These are phyloP conservation scores for Azorinus chamasolen DNA, from an alignment of 2,888 invertebrate genomes.

Conservation along the genomic window DNA sequence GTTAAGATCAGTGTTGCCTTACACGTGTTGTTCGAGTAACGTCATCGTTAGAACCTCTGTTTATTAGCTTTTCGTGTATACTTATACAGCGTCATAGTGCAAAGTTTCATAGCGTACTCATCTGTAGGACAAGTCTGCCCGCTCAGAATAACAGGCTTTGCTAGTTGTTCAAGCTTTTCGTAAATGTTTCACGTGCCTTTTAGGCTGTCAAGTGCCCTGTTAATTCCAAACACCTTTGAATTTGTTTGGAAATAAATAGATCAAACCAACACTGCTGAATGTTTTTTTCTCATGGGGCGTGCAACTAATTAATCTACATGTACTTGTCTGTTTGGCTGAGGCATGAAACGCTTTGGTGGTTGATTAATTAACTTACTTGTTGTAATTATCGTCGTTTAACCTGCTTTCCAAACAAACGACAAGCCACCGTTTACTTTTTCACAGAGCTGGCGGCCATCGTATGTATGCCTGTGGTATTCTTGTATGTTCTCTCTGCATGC, in stretches of 20 bases:
- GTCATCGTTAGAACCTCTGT: too few relatives aligned
- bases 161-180: slow-evolving; percentile 17
- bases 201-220: slow-evolving; percentile 6
- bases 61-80: too few relatives aligned
- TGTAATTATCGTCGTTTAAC: too few relatives aligned
- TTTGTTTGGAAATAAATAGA: neutral
- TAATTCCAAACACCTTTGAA: too few relatives aligned
- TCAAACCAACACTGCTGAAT: slow-evolving; percentile 35
- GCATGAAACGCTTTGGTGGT: slow-evolving; percentile 23
- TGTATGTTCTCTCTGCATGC: too few relatives aligned
- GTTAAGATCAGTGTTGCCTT: slow-evolving; percentile 13
- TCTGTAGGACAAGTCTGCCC: too few relatives aligned
- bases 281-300: slow-evolving; percentile 67
- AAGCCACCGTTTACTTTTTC: too few relatives aligned
- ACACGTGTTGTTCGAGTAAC: neutral
- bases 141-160: too few relatives aligned
- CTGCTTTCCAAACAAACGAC: too few relatives aligned
- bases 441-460: slow-evolving; percentile 16
- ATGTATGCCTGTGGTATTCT: slow-evolving; percentile 6
- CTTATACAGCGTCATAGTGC: too few relatives aligned
- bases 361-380: too few relatives aligned
- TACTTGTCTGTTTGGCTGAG: slow-evolving; percentile 18
- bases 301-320: slow-evolving; percentile 10
- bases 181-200: slow-evolving; percentile 11
- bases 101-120: too few relatives aligned